Conservation (phyloP, 23 tunicate genomes). For the Phallusia fumigata region DNA sequence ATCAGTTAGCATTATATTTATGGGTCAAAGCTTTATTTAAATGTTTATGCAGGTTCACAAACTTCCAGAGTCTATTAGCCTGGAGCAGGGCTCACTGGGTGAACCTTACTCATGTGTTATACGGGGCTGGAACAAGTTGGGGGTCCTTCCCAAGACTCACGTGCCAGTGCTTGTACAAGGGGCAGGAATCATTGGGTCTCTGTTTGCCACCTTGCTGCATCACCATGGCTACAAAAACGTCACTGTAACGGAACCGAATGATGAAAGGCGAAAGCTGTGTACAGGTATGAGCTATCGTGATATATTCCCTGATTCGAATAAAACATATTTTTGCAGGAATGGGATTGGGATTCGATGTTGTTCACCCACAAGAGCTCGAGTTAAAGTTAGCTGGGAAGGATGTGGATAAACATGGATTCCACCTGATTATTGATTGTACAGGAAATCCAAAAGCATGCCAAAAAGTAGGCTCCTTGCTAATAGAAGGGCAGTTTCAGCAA, state of each 20-base stretch:
- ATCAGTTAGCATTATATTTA: too few species aligned
- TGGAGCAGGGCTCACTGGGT: constrained; percentile 65
- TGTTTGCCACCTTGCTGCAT: constrained; percentile 70
- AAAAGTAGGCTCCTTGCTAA: constrained; percentile 36
- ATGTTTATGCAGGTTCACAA: constrained; percentile 51
- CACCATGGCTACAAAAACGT: constrained; percentile 69
- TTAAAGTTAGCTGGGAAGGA: constrained; percentile 44
- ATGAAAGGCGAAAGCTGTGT: constrained; percentile 59
- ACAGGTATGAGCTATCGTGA: constrained; percentile 29
- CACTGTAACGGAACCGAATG: constrained; percentile 76
- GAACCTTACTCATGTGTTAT: constrained; percentile 93
- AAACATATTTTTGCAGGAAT: background rate
- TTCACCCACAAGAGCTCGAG: constrained; percentile 70
- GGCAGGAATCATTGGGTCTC: constrained; percentile 91
- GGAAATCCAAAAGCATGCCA: constrained; percentile 78
- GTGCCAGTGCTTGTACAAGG: constrained; percentile 74
- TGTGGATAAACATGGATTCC: constrained; percentile 58
- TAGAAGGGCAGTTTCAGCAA: too few species aligned
- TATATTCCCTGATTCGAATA: background rate
- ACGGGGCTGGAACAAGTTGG: constrained; percentile 76
- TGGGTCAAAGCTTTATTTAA: too few species aligned
- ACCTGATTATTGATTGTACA: constrained; percentile 83
- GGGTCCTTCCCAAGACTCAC: constrained; percentile 43
- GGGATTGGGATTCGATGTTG: constrained; percentile 56
- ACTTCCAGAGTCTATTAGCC: constrained; percentile 56